Evolutionary conservation across 2,113 vertebrate genomes (phyloP).

Genomic region (Grammomys dolichurus): DNA sequence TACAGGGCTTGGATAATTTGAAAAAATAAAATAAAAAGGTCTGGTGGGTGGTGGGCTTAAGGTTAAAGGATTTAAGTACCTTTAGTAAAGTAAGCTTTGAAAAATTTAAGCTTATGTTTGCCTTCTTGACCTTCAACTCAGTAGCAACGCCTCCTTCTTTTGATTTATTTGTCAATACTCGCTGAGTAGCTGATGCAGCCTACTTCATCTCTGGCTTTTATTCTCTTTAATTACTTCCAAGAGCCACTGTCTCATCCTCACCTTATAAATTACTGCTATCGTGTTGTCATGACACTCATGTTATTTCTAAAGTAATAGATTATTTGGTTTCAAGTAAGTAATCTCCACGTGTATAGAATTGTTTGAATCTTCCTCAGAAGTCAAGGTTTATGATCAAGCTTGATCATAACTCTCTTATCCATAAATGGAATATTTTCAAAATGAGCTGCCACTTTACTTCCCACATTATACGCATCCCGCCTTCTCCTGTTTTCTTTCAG

Average conservation of each 20-base stretch:
- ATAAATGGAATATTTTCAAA: background rate
- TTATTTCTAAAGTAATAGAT: background rate
- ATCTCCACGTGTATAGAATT: background rate
- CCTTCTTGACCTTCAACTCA: background rate
- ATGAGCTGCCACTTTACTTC: background rate
- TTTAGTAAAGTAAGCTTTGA: too few species aligned
- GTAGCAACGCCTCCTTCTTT: background rate
- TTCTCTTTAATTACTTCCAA: background rate
- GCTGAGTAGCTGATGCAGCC: background rate
- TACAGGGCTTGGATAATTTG: background rate
- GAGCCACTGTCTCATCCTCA: background rate
- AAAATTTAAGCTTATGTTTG: background rate
- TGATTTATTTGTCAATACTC: background rate
- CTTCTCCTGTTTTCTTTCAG: background rate
- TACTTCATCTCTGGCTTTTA: background rate
- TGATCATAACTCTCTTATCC: background rate
- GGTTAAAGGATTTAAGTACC: too few species aligned
- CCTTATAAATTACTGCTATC: background rate
- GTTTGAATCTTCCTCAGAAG: background rate
- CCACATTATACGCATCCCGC: background rate
- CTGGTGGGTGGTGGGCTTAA: too few species aligned
- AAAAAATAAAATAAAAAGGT: background rate
- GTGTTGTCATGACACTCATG: background rate
- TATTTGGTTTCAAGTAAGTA: background rate
- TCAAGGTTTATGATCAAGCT: background rate